phyloP scores from a whole-genome alignment of 1,140 invertebrate genomes.

The Lineus longissimus region DNA sequence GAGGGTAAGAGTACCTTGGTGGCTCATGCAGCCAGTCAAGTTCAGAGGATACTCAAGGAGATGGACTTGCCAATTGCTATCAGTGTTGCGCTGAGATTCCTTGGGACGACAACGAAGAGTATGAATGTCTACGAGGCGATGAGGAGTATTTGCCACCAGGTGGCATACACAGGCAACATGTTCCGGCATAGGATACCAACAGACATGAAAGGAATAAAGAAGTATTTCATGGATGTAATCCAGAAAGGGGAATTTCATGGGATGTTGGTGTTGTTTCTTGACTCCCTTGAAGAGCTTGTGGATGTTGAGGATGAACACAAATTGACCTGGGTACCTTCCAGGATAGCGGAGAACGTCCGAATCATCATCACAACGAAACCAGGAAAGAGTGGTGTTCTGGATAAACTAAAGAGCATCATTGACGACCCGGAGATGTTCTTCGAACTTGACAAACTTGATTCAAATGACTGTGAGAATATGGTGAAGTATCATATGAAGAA shows the following conservation, averaged over 20 bases:
- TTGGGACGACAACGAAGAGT: constrained; percentile 36
- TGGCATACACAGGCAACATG: constrained; percentile 29
- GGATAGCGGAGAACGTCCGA: constrained; percentile 42
- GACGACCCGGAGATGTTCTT: constrained; percentile 23
- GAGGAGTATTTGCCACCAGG: constrained; percentile 38
- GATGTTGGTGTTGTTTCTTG: constrained; percentile 42
- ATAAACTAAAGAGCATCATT: constrained; percentile 29
- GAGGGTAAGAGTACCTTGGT: constrained; percentile 46
- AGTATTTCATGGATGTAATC: constrained; percentile 36
- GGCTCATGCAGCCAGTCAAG: constrained; percentile 32
- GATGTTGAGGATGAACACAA: constrained; percentile 30
- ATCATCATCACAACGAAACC: constrained; percentile 37
- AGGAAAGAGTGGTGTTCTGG: constrained; percentile 25
- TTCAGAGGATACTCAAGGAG: constrained; percentile 19
- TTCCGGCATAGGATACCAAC: constrained; percentile 28
- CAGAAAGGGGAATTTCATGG: constrained; percentile 37
- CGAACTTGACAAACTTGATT: constrained; percentile 26
- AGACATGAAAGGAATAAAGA: constrained; percentile 31
- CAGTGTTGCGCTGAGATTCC: constrained; percentile 33
- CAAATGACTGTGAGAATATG: constrained; percentile 31
- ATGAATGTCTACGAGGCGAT: constrained; percentile 30
- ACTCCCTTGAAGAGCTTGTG: constrained; percentile 39
- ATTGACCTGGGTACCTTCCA: constrained; percentile 46
- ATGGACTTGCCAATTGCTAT: constrained; percentile 21
- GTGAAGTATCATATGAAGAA: constrained; percentile 30